Evolutionary conservation across 1,140 invertebrate species (phyloP).

Genomic region (Battus philenor): DNA sequence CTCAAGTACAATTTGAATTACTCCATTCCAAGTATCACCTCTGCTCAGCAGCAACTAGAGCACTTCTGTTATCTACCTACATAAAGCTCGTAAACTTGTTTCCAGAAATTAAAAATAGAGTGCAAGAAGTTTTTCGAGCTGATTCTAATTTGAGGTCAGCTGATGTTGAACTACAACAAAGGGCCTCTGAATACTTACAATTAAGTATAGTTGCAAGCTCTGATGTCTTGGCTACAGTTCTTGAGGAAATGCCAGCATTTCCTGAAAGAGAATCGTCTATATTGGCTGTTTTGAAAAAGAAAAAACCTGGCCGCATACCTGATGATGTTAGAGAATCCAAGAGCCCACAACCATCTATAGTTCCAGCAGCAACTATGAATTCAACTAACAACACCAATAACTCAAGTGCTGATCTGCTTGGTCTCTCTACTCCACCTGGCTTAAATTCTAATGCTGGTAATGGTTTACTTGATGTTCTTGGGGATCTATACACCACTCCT

Average conservation of each 20-base stretch:
- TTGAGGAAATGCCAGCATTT: slow-evolving; percentile 99
- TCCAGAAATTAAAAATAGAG: slow-evolving; percentile 97
- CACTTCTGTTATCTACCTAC: slow-evolving; percentile 97
- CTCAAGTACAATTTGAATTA: slow-evolving; percentile 96
- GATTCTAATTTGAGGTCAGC: slow-evolving; percentile 98
- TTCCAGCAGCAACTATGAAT: slow-evolving; percentile 70
- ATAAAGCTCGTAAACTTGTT: slow-evolving; percentile 99
- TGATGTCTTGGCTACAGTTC: slow-evolving; percentile 98
- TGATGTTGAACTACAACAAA: slow-evolving; percentile 98
- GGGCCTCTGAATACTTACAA: slow-evolving; percentile 98
- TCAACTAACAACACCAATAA: slow-evolving; percentile 78
- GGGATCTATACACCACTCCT: slow-evolving; percentile 86
- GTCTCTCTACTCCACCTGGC: slow-evolving; percentile 88
- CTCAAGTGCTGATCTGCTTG: slow-evolving; percentile 88
- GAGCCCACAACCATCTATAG: slow-evolving; percentile 82
- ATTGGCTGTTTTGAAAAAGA: slow-evolving; percentile 97
- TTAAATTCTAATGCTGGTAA: slow-evolving; percentile 80
- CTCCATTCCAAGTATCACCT: slow-evolving; percentile 99
- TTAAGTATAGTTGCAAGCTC: slow-evolving; percentile 96
- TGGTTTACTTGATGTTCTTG: slow-evolving; percentile 92
- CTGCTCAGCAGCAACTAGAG: slow-evolving; percentile 97
- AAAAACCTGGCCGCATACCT: slow-evolving; percentile 94
- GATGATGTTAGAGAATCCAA: slow-evolving; percentile 89
- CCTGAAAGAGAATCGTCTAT: slow-evolving; percentile 99
- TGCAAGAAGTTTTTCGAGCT: slow-evolving; percentile 97